Evolutionary conservation across 2,888 invertebrate genomes (phyloP).

Genomic region (Catocala nupta): DNA sequence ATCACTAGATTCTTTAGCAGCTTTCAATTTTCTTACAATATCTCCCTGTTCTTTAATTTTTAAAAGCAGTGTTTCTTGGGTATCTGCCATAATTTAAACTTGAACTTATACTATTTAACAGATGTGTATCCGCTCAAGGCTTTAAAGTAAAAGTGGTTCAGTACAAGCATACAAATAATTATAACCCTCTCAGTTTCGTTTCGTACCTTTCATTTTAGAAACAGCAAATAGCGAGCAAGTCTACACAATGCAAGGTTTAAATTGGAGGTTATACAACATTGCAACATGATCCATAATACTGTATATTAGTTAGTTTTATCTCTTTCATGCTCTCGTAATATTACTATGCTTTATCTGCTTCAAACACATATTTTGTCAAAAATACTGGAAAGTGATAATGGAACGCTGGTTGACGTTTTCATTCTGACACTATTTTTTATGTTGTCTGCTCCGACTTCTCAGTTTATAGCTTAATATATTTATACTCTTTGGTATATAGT

Average conservation of each 20-base stretch:
- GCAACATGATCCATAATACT: not conserved
- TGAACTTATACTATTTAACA: slow-evolving; percentile 39
- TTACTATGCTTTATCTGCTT: too few species aligned
- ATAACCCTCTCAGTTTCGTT: slow-evolving; percentile 50
- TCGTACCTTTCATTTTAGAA: slow-evolving; percentile 71
- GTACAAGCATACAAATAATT: slow-evolving; percentile 24
- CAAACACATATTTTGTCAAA: too few species aligned
- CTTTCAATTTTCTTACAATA: slow-evolving; percentile 93
- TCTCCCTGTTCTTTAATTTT: slow-evolving; percentile 91
- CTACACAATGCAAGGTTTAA: slow-evolving; percentile 4
- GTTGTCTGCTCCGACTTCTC: too few species aligned
- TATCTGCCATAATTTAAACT: slow-evolving; percentile 70
- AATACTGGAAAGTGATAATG: too few species aligned
- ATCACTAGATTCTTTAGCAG: slow-evolving; percentile 92
- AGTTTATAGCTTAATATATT: too few species aligned
- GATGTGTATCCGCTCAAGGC: slow-evolving; percentile 58
- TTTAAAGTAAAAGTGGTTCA: slow-evolving; percentile 66
- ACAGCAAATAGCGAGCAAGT: slow-evolving; percentile 49
- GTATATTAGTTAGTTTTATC: slow-evolving; percentile 15
- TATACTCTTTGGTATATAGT: too few species aligned
- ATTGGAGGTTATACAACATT: not conserved
- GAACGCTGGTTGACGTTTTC: too few species aligned
- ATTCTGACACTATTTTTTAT: too few species aligned
- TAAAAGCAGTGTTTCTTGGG: slow-evolving; percentile 70
- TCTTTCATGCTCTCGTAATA: slow-evolving; percentile 17